Evolutionary conservation across 1,140 invertebrate genomes (phyloP), one percentile per base, ranked within the genome.

Genomic region (Caenorhabditis inopinata): DNA sequence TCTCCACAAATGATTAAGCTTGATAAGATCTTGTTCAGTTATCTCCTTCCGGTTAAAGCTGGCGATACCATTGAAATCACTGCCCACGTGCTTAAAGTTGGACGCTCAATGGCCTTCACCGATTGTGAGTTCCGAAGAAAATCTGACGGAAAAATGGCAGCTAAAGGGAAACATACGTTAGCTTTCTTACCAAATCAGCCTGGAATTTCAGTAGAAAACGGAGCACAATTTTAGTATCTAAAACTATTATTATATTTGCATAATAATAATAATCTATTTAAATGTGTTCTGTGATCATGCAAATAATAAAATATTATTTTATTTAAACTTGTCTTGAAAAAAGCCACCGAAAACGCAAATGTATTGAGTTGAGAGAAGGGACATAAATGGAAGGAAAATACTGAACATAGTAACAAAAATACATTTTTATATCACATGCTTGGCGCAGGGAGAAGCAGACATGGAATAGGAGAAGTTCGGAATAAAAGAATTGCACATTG

Each of bases 51-150:
- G 32, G 94, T 93, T 0, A 91, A 91, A 85, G 89, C 92, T 79
- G 94, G 94, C 3, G 93, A 95, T 79, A 90, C 91, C 49, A 90
- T 96, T n/a, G 85, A 92, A 42, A 92, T 96, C 23, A 92, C 94
- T 88, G 93, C 94, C 1, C 91, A 91, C 58, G 93, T 93, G 3
- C 89, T 93, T 16, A 93, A 92, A 73, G 18, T 49, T n/a, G 94
- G 95, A 2, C 92, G 92, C 83, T 93, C 89, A 32, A 88, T 96
- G 48, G 94, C 94, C 1, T 96, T 94, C 48, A 83, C 82, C 7
- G 82, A 83, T n/a, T 62, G 49, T 38, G 82, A 83, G 62, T 77
- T 83, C 74, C 35, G 79, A 38, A 12, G 80, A 9, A 73, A 81
- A 48, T 74, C 51, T 4, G 82, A 83, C 51, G 45, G 58, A 16